Evolutionary conservation across 2,113 vertebrate species (phyloP).

Genomic region (Cynocephalus volans): DNA sequence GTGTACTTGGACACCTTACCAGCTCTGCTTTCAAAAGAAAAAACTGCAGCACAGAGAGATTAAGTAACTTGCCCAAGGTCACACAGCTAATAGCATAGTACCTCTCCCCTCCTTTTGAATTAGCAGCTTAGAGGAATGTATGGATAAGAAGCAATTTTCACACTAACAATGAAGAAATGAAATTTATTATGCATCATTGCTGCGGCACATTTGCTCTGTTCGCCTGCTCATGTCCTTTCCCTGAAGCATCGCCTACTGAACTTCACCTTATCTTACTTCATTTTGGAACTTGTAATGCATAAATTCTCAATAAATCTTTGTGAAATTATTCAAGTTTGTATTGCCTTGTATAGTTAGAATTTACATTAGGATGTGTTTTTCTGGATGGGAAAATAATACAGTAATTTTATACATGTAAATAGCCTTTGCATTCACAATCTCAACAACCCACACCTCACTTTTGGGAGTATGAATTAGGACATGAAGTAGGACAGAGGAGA

Average conservation of each 20-base stretch:
- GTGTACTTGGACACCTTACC: rapidly evolving
- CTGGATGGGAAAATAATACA: background rate
- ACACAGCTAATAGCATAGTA: background rate
- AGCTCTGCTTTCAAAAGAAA: background rate
- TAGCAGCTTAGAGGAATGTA: background rate
- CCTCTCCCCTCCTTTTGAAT: background rate
- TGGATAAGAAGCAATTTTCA: background rate
- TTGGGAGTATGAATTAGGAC: background rate
- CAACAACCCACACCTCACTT: background rate
- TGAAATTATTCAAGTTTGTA: background rate
- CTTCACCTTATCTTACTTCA: background rate
- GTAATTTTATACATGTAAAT: background rate
- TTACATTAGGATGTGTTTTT: constrained; percentile 21
- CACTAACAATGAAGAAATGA: background rate
- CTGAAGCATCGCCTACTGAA: background rate
- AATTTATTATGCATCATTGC: background rate
- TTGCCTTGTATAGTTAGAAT: background rate
- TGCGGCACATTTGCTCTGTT: background rate
- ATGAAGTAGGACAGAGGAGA: background rate
- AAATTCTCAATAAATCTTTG: background rate
- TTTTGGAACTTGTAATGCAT: background rate
- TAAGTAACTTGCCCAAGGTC: background rate
- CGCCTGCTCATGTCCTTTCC: background rate
- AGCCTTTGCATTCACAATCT: background rate
- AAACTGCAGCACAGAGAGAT: background rate